Evolutionary conservation across 2,113 vertebrate species (phyloP).

Genomic region (Gopherus evgoodei): DNA sequence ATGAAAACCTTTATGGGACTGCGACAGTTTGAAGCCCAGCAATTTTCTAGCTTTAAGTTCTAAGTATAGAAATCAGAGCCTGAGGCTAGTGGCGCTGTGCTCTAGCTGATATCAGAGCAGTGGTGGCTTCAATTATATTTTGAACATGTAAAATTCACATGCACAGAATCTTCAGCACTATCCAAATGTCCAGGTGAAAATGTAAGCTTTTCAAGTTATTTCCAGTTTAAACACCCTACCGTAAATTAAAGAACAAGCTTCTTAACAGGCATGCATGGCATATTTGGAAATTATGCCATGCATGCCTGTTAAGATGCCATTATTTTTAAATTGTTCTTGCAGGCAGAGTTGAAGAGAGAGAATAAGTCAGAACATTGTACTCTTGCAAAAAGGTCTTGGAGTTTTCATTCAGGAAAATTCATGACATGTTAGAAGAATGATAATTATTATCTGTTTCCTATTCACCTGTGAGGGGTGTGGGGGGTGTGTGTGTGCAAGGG

Average conservation of each 20-base stretch:
- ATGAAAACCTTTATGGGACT: neutral
- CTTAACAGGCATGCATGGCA: neutral
- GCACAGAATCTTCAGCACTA: neutral
- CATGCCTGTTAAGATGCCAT: neutral
- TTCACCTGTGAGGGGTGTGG: neutral
- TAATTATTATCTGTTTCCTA: neutral
- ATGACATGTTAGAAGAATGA: neutral
- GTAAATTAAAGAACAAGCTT: neutral
- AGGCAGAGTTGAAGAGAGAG: neutral
- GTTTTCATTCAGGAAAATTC: neutral
- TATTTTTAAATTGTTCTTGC: neutral
- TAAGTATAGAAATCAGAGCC: neutral
- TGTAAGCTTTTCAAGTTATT: neutral
- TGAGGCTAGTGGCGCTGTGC: neutral
- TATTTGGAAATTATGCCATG: neutral
- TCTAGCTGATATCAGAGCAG: neutral
- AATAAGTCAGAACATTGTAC: neutral
- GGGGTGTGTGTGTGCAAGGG: neutral
- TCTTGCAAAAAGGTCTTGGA: neutral
- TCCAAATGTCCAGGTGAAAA: neutral
- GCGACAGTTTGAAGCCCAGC: neutral
- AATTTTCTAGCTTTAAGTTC: slow-evolving; percentile 40
- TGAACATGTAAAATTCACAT: neutral
- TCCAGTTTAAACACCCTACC: neutral
- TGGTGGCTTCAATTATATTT: neutral